phyloP scores from a whole-genome alignment of 1,140 invertebrate genomes.

The Maconellicoccus hirsutus region DNA sequence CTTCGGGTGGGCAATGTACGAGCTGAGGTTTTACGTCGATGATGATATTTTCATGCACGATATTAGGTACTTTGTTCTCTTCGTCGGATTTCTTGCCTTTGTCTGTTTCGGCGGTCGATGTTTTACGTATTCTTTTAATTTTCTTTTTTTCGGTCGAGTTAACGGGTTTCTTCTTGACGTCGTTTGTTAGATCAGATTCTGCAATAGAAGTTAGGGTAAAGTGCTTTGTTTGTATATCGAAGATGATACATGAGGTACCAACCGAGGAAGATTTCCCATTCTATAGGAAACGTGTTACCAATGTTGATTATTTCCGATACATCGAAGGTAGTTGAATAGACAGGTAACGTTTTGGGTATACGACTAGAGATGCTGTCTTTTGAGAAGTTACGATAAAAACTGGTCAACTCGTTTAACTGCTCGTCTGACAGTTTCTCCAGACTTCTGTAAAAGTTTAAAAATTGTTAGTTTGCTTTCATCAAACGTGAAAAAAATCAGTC shows the following conservation, averaged over 20 bases:
- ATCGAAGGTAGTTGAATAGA: not conserved
- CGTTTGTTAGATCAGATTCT: not conserved
- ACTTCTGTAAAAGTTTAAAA: no score
- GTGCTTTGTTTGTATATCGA: not conserved
- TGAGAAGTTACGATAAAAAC: not conserved
- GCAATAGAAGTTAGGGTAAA: not conserved
- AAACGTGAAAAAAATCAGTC: no score
- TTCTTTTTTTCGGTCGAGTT: not conserved
- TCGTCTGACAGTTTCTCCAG: not conserved
- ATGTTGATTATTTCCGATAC: not conserved
- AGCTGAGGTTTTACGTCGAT: not conserved
- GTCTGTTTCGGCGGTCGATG: not conserved
- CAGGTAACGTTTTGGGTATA: not conserved
- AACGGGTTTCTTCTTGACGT: not conserved
- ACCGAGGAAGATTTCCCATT: not conserved
- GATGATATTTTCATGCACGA: not conserved
- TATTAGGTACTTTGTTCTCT: not conserved
- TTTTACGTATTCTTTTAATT: not conserved
- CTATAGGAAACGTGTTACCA: not conserved
- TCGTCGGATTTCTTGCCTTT: slow-evolving; percentile 8
- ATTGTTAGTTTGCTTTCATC: no score
- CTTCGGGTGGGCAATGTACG: not conserved
- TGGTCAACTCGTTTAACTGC: not conserved
- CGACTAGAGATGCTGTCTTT: not conserved
- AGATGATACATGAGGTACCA: not conserved